Base-by-base conservation (phyloP, 2,888 invertebrate species). In the Phaonia tiefii region DNA sequence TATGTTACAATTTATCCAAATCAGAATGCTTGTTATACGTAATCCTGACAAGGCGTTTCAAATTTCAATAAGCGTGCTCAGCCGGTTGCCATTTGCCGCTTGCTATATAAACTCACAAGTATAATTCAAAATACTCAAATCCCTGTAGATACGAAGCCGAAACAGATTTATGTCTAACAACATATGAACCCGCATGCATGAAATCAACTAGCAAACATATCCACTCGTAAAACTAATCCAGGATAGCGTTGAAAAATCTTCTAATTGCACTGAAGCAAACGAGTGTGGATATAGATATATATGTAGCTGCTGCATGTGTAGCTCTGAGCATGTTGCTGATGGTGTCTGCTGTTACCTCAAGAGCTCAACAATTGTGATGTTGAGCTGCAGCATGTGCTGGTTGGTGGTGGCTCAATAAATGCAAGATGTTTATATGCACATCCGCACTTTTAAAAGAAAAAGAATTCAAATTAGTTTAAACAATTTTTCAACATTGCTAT, bases 51-150 rank as follows among this genome's bases (percentile, higher is more conserved):
- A 81, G 77, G 63, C 78, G 80, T 78, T 72, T 75, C 75, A 78
- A 81, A 78, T 81, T 81, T 69, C 77, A 63, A 72, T 81, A 69
- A 66, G 75, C 78, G 78, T 81, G 80, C 80, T 71, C 49, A 81
- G 63, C 67, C 67, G 66, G 42, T 78, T 75, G 54, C 44, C 44
- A 13, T 10, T 11, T 8, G 44, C 44, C 20, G 46, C 10, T 51
- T 1, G 46, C 4, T 22, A 51, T 22, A 8, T 31, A 31, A 31
- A 31, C 31, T 3, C 31, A 31, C 31, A 31, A 31, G 3, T 31
- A 31, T 5, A 31, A 31, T 31, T 31, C 31, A 31, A 31, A n/a
- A 31, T 31, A 31, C 31, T n/a, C 31, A 31, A 31, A 31, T 31
- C 4, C n/a, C n/a, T n/a, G n/a, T n/a, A n/a, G n/a, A n/a, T n/a